Percentiles rank a stretch among this genome's conserved stretches.
Evolutionary conservation across 2,888 invertebrate species (phyloP).

Genomic region (Griposia aprilina): DNA sequence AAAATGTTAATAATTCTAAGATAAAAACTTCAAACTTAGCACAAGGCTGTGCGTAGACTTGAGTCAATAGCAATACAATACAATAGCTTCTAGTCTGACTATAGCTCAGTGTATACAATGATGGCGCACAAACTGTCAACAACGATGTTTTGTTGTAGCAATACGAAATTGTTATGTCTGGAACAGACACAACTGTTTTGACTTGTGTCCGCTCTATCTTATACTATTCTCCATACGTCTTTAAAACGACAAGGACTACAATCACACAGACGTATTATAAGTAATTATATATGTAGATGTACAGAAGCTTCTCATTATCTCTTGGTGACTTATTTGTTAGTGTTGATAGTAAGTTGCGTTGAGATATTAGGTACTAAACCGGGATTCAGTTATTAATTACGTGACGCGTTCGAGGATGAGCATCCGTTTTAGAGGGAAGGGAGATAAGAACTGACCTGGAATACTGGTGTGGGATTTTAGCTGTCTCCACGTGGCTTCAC

Average conservation of each 20-base stretch:
- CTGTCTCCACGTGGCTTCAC: too few species aligned
- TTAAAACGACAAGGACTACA: neutral
- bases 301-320: too few species aligned
- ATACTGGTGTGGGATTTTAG: too few species aligned
- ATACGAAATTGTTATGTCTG: neutral
- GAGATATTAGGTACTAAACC: too few species aligned
- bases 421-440: too few species aligned
- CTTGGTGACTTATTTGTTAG: too few species aligned
- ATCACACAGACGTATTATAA: too few species aligned
- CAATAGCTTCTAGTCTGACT: constrained; percentile 10
- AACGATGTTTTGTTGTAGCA: neutral
- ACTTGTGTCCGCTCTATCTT: neutral
- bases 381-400: too few species aligned
- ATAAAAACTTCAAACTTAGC: neutral
- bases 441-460: too few species aligned
- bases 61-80: neutral
- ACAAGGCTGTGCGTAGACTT: neutral
- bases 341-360: too few species aligned
- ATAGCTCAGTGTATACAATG: neutral
- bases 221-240: neutral
- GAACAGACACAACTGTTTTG: neutral
- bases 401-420: too few species aligned
- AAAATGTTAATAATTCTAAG: neutral
- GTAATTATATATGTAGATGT: too few species aligned
- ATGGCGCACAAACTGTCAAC: neutral